These are phyloP conservation scores for Heliconius nattereri DNA, from an alignment of 1,140 invertebrate genomes.

Conservation along the genomic window DNA sequence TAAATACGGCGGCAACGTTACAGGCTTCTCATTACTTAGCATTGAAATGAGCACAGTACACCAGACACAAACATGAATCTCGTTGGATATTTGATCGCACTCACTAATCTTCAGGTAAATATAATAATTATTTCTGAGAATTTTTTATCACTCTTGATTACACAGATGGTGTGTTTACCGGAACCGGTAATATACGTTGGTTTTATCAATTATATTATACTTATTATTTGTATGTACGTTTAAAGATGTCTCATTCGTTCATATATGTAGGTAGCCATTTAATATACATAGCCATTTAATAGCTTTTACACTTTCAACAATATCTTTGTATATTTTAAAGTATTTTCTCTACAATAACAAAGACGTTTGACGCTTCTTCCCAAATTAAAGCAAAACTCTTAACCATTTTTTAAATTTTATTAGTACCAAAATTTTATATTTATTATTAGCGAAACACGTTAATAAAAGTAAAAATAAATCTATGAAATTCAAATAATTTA, in stretches of 20 bases:
- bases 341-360: not conserved
- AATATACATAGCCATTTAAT: too few relatives aligned
- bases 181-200: slow-evolving; percentile 15
- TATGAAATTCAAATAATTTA: too few relatives aligned
- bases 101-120: slow-evolving; percentile 17
- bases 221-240: not conserved
- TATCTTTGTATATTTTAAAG: not conserved
- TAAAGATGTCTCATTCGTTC: not conserved
- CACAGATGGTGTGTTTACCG: not conserved
- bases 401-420: too few relatives aligned
- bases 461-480: too few relatives aligned
- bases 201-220: slow-evolving; percentile 17
- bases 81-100: slow-evolving; percentile 26
- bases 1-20: not conserved
- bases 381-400: too few relatives aligned
- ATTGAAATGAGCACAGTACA: not conserved
- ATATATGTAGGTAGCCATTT: not conserved
- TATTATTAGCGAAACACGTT: too few relatives aligned
- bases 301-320: not conserved
- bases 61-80: slow-evolving; percentile 5
- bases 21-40: slow-evolving; percentile 6
- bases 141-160: slow-evolving; percentile 19
- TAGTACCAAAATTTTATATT: too few relatives aligned
- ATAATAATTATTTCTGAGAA: slow-evolving; percentile 21
- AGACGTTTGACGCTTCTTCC: too few relatives aligned